phyloP scores from a whole-genome alignment of 2,888 invertebrate genomes.

The Chloromyia formosa region DNA sequence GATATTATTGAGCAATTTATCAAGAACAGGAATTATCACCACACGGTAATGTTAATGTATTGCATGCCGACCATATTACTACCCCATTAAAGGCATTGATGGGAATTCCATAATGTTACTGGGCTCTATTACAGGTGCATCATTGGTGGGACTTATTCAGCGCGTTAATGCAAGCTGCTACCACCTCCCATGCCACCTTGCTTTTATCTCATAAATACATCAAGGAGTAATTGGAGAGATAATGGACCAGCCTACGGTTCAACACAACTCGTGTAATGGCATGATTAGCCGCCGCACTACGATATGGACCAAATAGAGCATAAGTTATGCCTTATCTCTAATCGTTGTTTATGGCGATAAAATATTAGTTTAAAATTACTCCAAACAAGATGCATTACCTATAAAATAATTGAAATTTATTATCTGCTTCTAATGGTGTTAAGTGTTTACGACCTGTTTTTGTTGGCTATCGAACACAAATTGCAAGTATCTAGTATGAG shows the following conservation, averaged over 20 bases:
- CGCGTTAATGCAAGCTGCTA: too few species aligned
- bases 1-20: not conserved
- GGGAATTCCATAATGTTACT: not conserved
- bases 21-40: not conserved
- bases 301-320: slow-evolving; percentile 1
- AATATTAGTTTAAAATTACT: slow-evolving; percentile 11
- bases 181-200: not conserved
- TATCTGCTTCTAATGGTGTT: not conserved
- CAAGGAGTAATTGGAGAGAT: not conserved
- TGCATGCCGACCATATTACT: not conserved
- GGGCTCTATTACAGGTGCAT: too few species aligned
- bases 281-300: slow-evolving; percentile 18
- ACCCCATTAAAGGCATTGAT: not conserved
- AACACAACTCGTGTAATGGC: slow-evolving; percentile 18
- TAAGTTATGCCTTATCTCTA: slow-evolving; percentile 20
- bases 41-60: not conserved
- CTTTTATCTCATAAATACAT: slow-evolving; percentile 18
- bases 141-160: too few species aligned
- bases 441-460: not conserved
- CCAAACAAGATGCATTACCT: not conserved
- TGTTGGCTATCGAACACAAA: too few species aligned
- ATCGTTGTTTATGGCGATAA: slow-evolving; percentile 24
- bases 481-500: too few species aligned
- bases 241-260: not conserved
- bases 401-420: slow-evolving; percentile 33